Evolutionary conservation across 2,797 vertebrate species (phyloP).

Genomic region (Danionella dracula): DNA sequence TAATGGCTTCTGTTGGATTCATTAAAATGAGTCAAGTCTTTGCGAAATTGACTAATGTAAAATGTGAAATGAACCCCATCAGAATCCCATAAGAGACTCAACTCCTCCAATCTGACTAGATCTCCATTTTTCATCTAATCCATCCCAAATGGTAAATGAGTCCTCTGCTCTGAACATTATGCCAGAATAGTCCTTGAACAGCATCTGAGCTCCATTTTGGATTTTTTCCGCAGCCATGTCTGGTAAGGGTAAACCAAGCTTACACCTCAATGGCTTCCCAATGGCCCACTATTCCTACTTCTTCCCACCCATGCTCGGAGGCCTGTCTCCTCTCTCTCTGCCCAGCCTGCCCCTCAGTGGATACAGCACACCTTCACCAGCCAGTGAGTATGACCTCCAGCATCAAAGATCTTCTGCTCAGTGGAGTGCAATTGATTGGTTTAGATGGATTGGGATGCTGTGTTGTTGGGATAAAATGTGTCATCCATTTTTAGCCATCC

Average conservation of each 20-base stretch:
- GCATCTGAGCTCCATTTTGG: slow-evolving; percentile 22
- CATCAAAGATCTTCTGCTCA: neutral
- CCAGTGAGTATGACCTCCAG: slow-evolving; percentile 78
- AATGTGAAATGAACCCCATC: neutral
- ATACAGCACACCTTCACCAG: slow-evolving; percentile 93
- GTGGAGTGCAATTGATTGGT: neutral
- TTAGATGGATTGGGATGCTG: neutral
- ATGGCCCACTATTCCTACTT: slow-evolving; percentile 94
- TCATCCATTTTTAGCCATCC: neutral
- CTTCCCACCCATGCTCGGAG: slow-evolving; percentile 90
- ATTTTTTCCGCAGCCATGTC: slow-evolving; percentile 75
- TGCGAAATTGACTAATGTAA: neutral
- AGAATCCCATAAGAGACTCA: neutral
- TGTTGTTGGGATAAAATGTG: neutral
- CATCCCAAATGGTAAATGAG: no score
- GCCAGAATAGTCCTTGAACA: slow-evolving; percentile 55
- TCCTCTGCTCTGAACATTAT: slow-evolving; percentile 48
- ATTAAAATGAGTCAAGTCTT: neutral
- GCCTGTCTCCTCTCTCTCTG: slow-evolving; percentile 84
- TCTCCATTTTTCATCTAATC: neutral
- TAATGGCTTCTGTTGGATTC: neutral
- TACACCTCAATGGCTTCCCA: slow-evolving; percentile 87
- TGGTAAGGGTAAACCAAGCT: slow-evolving; percentile 88
- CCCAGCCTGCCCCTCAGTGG: slow-evolving; percentile 86
- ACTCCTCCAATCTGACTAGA: slow-evolving; percentile 26